Evolutionary conservation across 2,113 vertebrate genomes (phyloP), one percentile per base, ranked within the genome.

Genomic region (Coracopsis vasa): DNA sequence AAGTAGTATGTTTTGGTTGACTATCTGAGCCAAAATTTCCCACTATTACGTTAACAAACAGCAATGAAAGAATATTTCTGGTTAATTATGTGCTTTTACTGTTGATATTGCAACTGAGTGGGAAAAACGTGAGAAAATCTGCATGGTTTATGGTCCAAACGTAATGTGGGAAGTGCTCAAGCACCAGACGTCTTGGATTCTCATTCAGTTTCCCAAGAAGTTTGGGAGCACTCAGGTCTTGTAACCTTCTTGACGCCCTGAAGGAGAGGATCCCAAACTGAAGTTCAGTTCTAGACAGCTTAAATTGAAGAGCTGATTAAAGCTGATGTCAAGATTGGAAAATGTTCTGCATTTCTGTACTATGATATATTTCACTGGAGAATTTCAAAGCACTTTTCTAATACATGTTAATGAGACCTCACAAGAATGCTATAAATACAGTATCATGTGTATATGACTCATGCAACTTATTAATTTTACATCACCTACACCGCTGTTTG

Each of bases 351-450:
- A 41, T 65, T 91, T 94, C 65, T 92, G 42, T 47, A 35, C 19
- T 54, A n/a, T 6, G 25, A 1, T 81, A 64, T 31, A 44, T 91
- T 91, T 79, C 73, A 51, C 35, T n/a, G 42, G 11, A 84, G 72
- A 81, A 81, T 89, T 92, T 95, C 80, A 81, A 91, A 94, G 80
- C 17, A n/a, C 47, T 91, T 71, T 78, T 74, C 54, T 67, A 79
- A 86, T 89, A 47, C 42, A 92, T 60, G 47, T 17, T 95, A 96
- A 97, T 92, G 69, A 95, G 91, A 90, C 77, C 80, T 87, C 73
- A 67, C 47, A 91, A 91, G 80, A 74, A 72, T 75, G 80, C 92
- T 97, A 96, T 89, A 97, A 96, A 95, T 96, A 95, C 77, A 91
- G 4, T 91, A 89, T 72, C 93, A 81, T 89, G 77, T 37, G 72